Evolutionary conservation across 2,113 vertebrate species (phyloP).

Genomic region (Helogale parvula): DNA sequence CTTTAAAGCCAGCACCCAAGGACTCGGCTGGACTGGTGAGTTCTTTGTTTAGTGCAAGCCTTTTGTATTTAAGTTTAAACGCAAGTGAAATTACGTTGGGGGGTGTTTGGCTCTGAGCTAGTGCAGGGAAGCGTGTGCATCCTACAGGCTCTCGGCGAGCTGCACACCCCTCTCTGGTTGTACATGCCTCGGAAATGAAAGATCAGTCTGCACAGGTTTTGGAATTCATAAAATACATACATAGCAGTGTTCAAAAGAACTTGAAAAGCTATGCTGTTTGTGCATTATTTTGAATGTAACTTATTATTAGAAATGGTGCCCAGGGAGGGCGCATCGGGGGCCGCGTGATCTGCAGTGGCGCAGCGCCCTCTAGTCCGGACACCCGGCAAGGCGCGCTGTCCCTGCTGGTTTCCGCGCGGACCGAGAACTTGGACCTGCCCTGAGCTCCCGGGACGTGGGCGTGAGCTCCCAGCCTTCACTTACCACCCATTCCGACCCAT

Average conservation of each 20-base stretch:
- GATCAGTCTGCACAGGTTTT: not conserved
- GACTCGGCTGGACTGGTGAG: conserved; percentile 59
- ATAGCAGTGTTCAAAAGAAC: conserved; percentile 48
- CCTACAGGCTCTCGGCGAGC: not conserved
- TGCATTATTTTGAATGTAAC: conserved; percentile 69
- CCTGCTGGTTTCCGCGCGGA: not conserved
- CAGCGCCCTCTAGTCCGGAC: conserved; percentile 80
- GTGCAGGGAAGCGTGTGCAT: not conserved
- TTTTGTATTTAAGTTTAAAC: conserved; percentile 52
- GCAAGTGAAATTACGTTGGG: not conserved
- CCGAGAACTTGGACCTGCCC: conserved; percentile 58
- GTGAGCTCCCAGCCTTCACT: not conserved
- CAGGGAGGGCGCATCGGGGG: not conserved
- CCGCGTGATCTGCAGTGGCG: conserved; percentile 44
- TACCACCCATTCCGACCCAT: not conserved
- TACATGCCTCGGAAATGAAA: not conserved
- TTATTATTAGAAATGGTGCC: conserved; percentile 73
- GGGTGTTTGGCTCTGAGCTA: not conserved
- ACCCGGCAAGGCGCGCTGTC: not conserved
- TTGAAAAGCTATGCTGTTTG: conserved; percentile 52
- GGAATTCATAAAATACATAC: conserved; percentile 17
- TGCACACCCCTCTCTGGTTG: not conserved
- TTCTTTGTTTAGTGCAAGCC: conserved; percentile 38
- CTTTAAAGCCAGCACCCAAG: not conserved
- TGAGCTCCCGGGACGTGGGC: not conserved